Percentiles rank a stretch among this genome's conserved stretches.
phyloP scores from a whole-genome alignment of 2,113 vertebrate species.

The Pelecanus crispus region DNA sequence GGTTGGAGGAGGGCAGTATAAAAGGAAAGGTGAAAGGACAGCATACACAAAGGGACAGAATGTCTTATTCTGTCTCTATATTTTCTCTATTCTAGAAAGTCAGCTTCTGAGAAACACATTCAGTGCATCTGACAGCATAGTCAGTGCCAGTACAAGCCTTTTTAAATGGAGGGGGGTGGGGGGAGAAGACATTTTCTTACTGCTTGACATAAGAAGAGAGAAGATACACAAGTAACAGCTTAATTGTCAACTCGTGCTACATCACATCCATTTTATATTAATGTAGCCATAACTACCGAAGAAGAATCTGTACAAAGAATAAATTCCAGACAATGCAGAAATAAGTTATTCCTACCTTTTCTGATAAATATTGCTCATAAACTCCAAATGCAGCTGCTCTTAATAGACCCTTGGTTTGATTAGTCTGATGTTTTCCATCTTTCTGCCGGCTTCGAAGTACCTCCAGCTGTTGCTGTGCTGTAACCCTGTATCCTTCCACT shows the following conservation, averaged over 20 bases:
- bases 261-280: neutral
- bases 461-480: slow-evolving; percentile 94
- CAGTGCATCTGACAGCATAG: neutral
- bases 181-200: neutral
- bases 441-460: slow-evolving; percentile 85
- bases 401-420: slow-evolving; percentile 90
- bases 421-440: slow-evolving; percentile 89
- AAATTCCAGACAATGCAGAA: neutral
- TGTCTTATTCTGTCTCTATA: neutral
- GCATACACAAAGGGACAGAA: neutral
- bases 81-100: neutral
- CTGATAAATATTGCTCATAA: slow-evolving; percentile 97
- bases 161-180: neutral
- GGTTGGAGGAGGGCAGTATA: neutral
- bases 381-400: slow-evolving; percentile 93
- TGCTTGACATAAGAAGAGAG: neutral
- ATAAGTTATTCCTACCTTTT: slow-evolving; percentile 73
- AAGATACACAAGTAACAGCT: neutral
- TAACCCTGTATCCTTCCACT: slow-evolving; percentile 97
- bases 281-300: neutral
- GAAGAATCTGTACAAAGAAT: neutral
- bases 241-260: neutral
- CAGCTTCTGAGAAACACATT: neutral
- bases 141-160: neutral
- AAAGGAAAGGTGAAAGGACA: neutral